Base-by-base conservation (phyloP, 1,140 invertebrate genomes). In the Sesamia nonagrioides region DNA sequence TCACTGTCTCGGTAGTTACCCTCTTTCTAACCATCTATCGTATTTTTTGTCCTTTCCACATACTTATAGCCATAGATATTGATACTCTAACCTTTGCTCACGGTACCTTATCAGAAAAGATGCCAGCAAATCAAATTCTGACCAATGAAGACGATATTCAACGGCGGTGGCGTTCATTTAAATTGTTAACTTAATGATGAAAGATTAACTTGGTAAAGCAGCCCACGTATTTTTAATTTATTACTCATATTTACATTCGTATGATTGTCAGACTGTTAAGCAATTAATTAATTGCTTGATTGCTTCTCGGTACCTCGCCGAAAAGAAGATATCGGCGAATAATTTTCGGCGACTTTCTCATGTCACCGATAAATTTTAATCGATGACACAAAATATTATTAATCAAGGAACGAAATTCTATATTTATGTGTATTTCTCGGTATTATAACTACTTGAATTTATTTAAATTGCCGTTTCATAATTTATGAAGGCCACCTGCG, bases 401-500 rank as follows among this genome's bases (percentile, higher is more conserved):
- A 88, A 90, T 88, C 71, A 85, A 89, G 82, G 83, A 86, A 83
- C 86, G 80, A 81, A 84, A 82, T 77, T 63, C 69, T 84, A 87
- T 87, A 90, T 92, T 86, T 87, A 91, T 89, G 81, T 77, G 63
- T 80, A 61, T 78, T 88, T 87, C 82, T 82, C 71, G 73, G 82
- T 86, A 84, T 77, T 79, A 52, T 84, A 84, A 77, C 71, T 60
- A 80, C 73, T 78, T 81, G 80, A 84, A 86, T 89, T 86, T 88
- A 87, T 91, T 84, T 69, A 85, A 90, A 89, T 88, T 79, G 82
- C 50, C 58, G 66, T 54, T 72, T 77, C 52, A 85, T 88, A 84
- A 89, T 90, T 88, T 86, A 89, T 89, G 88, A 89, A 84, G 86
- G 82, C 91, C 91, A 92, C 89, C 89, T 83, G 86, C 85, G 86